phyloP scores from a whole-genome alignment of 1,140 invertebrate species.

The Sarcophaga bullata region DNA sequence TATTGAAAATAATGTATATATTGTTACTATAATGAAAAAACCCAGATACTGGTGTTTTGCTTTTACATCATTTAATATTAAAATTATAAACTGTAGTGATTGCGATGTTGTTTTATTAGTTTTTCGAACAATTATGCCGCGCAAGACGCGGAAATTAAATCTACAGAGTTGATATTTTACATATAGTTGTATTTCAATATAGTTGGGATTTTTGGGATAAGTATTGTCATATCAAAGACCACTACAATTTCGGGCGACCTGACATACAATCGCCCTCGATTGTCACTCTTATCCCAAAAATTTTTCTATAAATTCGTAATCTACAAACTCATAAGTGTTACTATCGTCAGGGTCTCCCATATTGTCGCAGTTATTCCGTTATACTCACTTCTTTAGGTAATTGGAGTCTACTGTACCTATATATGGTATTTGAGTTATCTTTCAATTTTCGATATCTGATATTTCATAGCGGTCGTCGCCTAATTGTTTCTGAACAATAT shows the following conservation, averaged over 20 bases:
- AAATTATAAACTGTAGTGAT: too few relatives aligned
- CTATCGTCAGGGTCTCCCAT: background rate
- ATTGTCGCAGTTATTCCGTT: background rate
- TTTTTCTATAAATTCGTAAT: background rate
- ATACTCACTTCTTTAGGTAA: background rate
- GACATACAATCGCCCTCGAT: background rate
- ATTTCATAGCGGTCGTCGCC: constrained; percentile 48
- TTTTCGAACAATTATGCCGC: too few relatives aligned
- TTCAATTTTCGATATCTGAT: constrained; percentile 46
- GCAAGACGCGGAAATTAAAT: too few relatives aligned
- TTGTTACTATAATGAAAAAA: too few relatives aligned
- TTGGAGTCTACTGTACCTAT: background rate
- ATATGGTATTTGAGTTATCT: constrained; percentile 49
- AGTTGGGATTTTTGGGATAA: too few relatives aligned
- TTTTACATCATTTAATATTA: too few relatives aligned
- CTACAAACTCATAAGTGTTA: background rate
- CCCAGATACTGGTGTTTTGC: too few relatives aligned
- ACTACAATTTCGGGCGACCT: background rate
- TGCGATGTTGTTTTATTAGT: too few relatives aligned
- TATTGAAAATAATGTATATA: too few relatives aligned
- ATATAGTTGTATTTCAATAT: too few relatives aligned
- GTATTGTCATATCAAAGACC: background rate
- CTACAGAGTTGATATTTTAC: too few relatives aligned
- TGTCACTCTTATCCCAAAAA: too few relatives aligned
- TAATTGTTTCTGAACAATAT: constrained; percentile 49